phyloP scores from a whole-genome alignment of 2,797 vertebrate species.

The Caiman crocodilus region DNA sequence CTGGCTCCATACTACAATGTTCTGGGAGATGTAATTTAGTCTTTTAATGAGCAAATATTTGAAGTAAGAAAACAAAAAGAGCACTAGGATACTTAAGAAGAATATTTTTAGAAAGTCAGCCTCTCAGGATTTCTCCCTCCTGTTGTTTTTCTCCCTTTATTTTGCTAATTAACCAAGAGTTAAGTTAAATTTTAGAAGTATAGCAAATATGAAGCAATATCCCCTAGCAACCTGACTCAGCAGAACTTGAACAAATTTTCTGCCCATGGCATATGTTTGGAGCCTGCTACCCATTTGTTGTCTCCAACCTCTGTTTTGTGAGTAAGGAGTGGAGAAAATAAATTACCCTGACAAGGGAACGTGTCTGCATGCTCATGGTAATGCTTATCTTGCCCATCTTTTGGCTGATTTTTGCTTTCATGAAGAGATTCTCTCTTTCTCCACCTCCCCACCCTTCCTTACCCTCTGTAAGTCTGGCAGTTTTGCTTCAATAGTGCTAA shows the following conservation, averaged over 20 bases:
- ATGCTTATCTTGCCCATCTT: neutral
- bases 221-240: neutral
- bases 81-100: neutral
- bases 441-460: no score
- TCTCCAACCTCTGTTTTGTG: neutral
- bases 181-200: neutral
- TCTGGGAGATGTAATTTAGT: neutral
- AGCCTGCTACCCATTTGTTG: neutral
- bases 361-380: neutral
- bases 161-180: neutral
- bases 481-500: neutral
- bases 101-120: neutral
- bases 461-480: neutral
- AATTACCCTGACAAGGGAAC: neutral
- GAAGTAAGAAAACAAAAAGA: neutral
- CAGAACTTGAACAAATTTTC: neutral
- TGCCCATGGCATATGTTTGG: neutral
- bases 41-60: neutral
- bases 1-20: neutral
- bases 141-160: neutral
- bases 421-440: neutral
- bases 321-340: neutral
- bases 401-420: neutral
- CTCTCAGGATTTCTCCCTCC: neutral
- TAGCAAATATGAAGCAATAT: neutral